These are phyloP conservation scores for Zaprionus inermis DNA, from an alignment of 1,140 invertebrate species.

Conservation along the genomic window DNA sequence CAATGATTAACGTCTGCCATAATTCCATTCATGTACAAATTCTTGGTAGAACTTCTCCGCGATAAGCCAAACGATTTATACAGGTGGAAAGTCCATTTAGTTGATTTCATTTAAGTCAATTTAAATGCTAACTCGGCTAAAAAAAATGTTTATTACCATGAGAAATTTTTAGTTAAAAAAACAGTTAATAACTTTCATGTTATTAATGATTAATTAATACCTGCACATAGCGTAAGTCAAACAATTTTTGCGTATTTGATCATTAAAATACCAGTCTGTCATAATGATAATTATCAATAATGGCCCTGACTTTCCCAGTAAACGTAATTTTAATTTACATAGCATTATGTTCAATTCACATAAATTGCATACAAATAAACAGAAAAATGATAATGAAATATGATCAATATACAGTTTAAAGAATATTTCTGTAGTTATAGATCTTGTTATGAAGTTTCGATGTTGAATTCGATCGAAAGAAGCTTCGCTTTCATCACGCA, in stretches of 20 bases:
- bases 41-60: neutral
- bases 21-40: conserved; percentile 2
- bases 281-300: conserved; percentile 37
- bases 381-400: neutral
- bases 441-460: conserved; percentile 22
- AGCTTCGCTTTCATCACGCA: conserved; percentile 45
- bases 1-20: neutral
- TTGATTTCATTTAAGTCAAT: too few relatives aligned
- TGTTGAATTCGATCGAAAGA: conserved; percentile 53
- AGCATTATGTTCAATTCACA: conserved; percentile 48
- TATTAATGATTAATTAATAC: neutral
- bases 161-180: neutral
- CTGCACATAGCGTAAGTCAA: neutral
- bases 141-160: neutral
- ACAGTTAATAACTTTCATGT: neutral
- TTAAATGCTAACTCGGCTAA: too few relatives aligned
- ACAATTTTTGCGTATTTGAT: neutral
- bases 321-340: conserved; percentile 26
- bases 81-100: too few relatives aligned
- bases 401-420: neutral
- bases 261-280: conserved; percentile 13
- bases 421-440: neutral
- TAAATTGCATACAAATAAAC: neutral
- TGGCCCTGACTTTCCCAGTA: conserved; percentile 62
- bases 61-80: too few relatives aligned